Conservation (phyloP, 1,140 invertebrate species). For the Eumaeus atala region DNA sequence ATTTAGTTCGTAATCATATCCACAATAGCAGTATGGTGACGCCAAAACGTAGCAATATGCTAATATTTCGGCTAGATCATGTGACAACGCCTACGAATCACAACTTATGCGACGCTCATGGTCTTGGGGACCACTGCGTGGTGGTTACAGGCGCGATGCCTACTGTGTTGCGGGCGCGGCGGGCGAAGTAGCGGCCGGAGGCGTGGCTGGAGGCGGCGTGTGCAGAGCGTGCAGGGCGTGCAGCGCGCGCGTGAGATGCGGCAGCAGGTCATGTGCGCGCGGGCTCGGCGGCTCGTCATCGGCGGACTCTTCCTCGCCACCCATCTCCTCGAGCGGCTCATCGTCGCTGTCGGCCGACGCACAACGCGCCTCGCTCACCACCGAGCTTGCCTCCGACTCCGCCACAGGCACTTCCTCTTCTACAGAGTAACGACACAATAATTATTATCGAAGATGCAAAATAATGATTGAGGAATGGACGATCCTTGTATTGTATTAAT, state of each 20-base stretch:
- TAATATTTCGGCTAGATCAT: too few species aligned
- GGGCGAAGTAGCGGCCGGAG: background rate
- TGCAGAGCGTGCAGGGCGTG: slow-evolving; percentile 24
- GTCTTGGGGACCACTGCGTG: slow-evolving; percentile 1
- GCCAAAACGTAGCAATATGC: too few species aligned
- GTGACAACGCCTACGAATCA: too few species aligned
- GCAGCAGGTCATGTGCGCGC: slow-evolving; percentile 19
- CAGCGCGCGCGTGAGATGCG: slow-evolving; percentile 24
- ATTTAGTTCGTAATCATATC: too few species aligned
- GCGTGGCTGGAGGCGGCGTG: slow-evolving; percentile 12
- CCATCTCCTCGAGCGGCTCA: slow-evolving; percentile 22
- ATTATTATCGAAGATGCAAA: too few species aligned
- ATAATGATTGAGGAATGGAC: too few species aligned
- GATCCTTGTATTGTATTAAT: too few species aligned
- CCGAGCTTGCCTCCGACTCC: slow-evolving; percentile 16
- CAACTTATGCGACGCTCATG: too few species aligned
- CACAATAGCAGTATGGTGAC: too few species aligned
- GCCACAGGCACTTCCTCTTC: slow-evolving; percentile 29
- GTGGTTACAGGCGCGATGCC: background rate
- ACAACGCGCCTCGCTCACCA: slow-evolving; percentile 21
- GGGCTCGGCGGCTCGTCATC: slow-evolving; percentile 25
- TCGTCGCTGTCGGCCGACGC: slow-evolving; percentile 25
- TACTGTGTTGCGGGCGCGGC: background rate
- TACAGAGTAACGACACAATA: too few species aligned
- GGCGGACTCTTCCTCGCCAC: slow-evolving; percentile 25